Conservation (phyloP, 2,797 vertebrate species). For the Triplophysa yarkandensis region DNA sequence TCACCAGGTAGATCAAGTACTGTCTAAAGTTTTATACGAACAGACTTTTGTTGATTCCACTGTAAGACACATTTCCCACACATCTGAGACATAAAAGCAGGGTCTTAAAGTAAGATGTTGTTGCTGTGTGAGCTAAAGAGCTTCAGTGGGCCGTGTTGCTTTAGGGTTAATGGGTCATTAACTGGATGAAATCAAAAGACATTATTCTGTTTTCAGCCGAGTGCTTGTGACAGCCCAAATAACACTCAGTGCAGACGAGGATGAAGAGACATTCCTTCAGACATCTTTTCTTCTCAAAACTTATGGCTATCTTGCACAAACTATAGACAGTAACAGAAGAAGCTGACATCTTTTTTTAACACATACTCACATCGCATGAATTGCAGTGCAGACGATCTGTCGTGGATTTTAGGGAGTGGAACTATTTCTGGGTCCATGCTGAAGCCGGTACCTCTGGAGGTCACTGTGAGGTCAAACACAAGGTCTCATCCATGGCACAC, state of each 20-base stretch:
- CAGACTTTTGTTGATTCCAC: background rate
- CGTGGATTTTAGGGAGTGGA: background rate
- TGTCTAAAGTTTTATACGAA: background rate
- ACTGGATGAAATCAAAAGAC: slow-evolving; percentile 56
- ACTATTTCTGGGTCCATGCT: slow-evolving; percentile 34
- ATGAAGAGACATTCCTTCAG: background rate
- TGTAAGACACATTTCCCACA: background rate
- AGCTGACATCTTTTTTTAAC: no score
- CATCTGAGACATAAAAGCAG: background rate
- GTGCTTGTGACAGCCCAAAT: background rate
- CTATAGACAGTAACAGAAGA: no score
- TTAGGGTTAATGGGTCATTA: slow-evolving; percentile 62
- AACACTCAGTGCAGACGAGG: background rate
- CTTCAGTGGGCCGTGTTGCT: slow-evolving; percentile 62
- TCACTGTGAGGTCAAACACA: slow-evolving; percentile 45
- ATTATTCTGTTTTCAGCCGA: slow-evolving; percentile 7
- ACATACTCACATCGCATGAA: no score
- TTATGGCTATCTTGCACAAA: no score
- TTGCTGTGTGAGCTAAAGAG: background rate
- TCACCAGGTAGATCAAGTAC: slow-evolving; percentile 2
- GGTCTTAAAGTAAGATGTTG: background rate
- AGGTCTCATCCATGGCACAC: slow-evolving; percentile 27
- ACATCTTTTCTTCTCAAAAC: background rate
- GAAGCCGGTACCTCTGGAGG: slow-evolving; percentile 38
- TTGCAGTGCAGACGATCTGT: background rate